Percentiles rank a stretch among this genome's conserved stretches.
Evolutionary conservation across 2,113 vertebrate species (phyloP).

Genomic region (Regulus satrapa): DNA sequence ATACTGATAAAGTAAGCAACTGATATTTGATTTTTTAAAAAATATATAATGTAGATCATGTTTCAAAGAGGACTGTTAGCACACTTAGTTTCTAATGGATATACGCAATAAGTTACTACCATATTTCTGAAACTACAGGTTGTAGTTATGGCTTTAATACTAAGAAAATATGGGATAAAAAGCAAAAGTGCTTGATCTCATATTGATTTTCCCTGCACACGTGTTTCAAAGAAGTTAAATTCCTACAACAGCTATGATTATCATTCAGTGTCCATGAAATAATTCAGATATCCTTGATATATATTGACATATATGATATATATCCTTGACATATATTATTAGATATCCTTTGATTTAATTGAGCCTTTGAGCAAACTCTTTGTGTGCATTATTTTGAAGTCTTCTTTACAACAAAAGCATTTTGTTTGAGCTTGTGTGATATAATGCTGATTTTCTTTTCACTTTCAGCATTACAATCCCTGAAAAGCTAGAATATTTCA

Average conservation of each 20-base stretch:
- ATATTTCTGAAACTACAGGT: neutral
- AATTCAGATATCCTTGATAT: neutral
- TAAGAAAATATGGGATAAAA: neutral
- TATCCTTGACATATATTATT: too few relatives aligned
- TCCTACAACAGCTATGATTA: neutral
- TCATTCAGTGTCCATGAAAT: neutral
- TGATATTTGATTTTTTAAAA: neutral
- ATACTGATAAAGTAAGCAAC: neutral
- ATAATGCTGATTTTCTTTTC: neutral
- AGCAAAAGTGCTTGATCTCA: neutral
- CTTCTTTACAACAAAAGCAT: neutral
- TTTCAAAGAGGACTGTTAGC: neutral
- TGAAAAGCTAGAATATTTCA: conserved; percentile 92
- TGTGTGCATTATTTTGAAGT: neutral
- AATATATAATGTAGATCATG: neutral
- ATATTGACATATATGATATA: too few relatives aligned
- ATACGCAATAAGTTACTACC: neutral
- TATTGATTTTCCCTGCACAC: neutral
- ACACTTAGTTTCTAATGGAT: neutral
- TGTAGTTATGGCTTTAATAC: neutral
- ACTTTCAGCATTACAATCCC: conserved; percentile 83
- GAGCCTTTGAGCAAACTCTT: neutral
- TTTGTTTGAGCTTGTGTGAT: neutral
- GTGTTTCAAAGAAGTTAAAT: neutral
- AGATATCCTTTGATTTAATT: neutral